phyloP scores from a whole-genome alignment of 1,140 invertebrate genomes.

The Bacillus rossius region DNA sequence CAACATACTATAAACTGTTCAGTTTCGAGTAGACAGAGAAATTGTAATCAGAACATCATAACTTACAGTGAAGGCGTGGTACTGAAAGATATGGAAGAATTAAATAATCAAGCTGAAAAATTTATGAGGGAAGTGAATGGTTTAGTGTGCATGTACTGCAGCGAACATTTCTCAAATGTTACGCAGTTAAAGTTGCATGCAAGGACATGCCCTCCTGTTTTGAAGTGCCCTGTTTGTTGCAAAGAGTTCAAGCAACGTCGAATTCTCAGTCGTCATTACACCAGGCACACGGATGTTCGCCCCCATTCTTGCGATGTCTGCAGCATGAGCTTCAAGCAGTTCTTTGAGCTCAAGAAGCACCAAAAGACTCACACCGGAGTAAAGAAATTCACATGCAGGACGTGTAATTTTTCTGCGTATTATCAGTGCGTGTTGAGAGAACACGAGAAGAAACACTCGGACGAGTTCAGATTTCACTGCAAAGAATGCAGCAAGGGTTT shows the following conservation, averaged over 20 bases:
- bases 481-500: slow-evolving; percentile 10
- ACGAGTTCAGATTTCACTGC: slow-evolving; percentile 5
- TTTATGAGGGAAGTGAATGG: too few relatives aligned
- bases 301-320: slow-evolving; percentile 46
- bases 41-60: too few relatives aligned
- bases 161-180: too few relatives aligned
- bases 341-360: not conserved
- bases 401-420: not conserved
- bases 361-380: not conserved
- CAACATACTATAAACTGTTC: too few relatives aligned
- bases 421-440: not conserved
- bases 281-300: slow-evolving; percentile 43
- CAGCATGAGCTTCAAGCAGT: slow-evolving; percentile 41
- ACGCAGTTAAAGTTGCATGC: not conserved
- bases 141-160: too few relatives aligned
- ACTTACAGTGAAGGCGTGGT: too few relatives aligned
- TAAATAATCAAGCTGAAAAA: too few relatives aligned
- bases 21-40: too few relatives aligned
- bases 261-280: slow-evolving; percentile 44
- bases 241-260: slow-evolving; percentile 19
- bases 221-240: not conserved
- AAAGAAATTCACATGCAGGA: slow-evolving; percentile 15
- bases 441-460: not conserved
- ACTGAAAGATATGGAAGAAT: too few relatives aligned
- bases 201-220: not conserved